Base-by-base conservation (phyloP, 1,140 invertebrate genomes). In the Achatina immaculata region DNA sequence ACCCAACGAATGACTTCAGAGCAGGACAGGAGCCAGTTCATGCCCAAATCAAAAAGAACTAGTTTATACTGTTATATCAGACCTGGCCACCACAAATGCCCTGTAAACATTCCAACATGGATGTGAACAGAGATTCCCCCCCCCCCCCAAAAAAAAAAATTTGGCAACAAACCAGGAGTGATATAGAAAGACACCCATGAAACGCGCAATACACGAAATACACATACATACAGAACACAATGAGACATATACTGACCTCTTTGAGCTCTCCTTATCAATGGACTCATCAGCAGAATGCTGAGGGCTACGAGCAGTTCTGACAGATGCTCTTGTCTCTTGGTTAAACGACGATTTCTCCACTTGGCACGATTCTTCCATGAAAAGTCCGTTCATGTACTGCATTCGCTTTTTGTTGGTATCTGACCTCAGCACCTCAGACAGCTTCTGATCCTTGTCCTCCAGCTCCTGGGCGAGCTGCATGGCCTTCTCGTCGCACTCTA, bases 371-470 rank as follows among this genome's bases (percentile, higher is more conserved):
- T 19, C 11, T 14, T 80, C 75, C 6, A 84, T 77, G 48, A 96
- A 96, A 69, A 96, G 89, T 78, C 95, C 95, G 88, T 94, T 94
- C 86, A 96, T 95, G 90, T 95, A 96, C 88, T 96, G 94, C 80
- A 94, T 94, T 40, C 94, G 93, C 85, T 94, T 95, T 91, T 95
- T 95, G 84, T 94, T 93, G 83, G 94, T 94, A 93, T 88, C 93
- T 93, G 91, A 94, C 94, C 92, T 94, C 94, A 90, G 84, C 71
- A 90, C 87, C 62, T 87, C 84, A 38, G 83, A 87, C 69, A 90
- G 80, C 66, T 87, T 85, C 43, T 87, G 84, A 34, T 90, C 88
- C 43, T 85, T 93, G 31, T 90, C 88, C 43, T 93, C 92, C 76
- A 96, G 91, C 80, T 95, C 94, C 89, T 93, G 94, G 42, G 94